Base-by-base conservation (phyloP, 35 echinoderm and acorn worm genomes). In the Apostichopus japonicus region DNA sequence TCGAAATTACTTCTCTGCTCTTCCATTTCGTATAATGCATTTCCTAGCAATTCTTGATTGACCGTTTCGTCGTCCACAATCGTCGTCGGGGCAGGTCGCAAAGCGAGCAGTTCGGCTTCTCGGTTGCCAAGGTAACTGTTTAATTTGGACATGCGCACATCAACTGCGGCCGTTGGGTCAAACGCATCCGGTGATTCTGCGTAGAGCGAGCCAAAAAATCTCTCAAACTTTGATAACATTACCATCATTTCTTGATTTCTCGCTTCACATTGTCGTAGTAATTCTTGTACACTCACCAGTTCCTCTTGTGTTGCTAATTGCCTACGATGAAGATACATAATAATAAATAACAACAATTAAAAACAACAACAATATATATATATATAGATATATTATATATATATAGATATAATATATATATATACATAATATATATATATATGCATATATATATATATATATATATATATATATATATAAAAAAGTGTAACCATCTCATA, bases 81-180 rank as follows among this genome's bases (percentile, higher is more conserved):
- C 16, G 86, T 90, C 10, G 87, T 19, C 54, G 96, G 93, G 11
- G 91, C 77, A 57, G 91, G 93, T 79, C 96, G 91, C 51, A 97
- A 67, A 16, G 24, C 79, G 14, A 89, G 86, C 6, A 97, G 92
- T 75, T 93, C 91, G 1, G 96, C 86, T 77, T 97, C 96, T n/a
- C 87, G 61, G 87, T 97, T 97, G 15, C 96, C 96, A 86, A 97
- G 91, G 88, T 94, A 97, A 57, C 84, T 78, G 86, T 95, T 95
- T 17, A 95, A 80, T n/a, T 65, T 91, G 23, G 93, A 87, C 86
- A 97, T 54, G 22, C 93, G 80, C 13, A 83, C 87, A 23, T 94
- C 91, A n/a, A 94, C 55, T 5, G 54, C 21, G 5, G 71, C 75
- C 10, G 92, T 88, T 7, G 79, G 70, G 86, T 92, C 93, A 83